Base-by-base conservation (phyloP, 2,888 invertebrate genomes). In the Synergus laeviventris region DNA sequence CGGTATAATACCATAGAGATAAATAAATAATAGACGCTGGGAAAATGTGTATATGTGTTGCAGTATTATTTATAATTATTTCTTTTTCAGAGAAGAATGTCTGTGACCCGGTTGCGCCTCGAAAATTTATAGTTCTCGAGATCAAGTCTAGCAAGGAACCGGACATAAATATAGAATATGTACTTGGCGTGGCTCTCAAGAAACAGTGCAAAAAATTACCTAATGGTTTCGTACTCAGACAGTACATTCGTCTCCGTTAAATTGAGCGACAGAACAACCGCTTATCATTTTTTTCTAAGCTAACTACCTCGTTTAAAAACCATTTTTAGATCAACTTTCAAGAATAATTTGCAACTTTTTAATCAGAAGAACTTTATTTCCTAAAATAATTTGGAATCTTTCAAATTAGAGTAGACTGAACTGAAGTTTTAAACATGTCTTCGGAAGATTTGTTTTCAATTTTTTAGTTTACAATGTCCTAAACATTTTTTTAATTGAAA, bases 71-170 rank as follows among this genome's bases (percentile, higher is more conserved):
- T 70, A 70, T 31, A 49, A 70, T 49, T 14, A n/a, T 39, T 49
- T 70, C 24, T 49, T 42, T 42, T 21, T n/a, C 31, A 11, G n/a
- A 49, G 70, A 49, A 70, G 45, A 49, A n/a, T 54, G 49, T 49
- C 49, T 70, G 70, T n/a, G 49, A 70, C 70, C 45, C 31, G 70
- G 70, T 70, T 70, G 49, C 1, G 45, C 70, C n/a, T 70, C 36
- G 70, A 70, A 70, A 70, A 70, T 70, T 49, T 70, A 70, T 70
- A 70, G 70, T 70, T 70, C 70, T 70, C 45, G 36, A 70, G 70
- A 70, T 70, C 49, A 70, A 54, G 70, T 49, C 70, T 54, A 49
- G 54, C 70, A 49, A 54, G 70, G 70, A 70, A 70, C 70, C 70
- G 36, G 21, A 54, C 70, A 70, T 49, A 70, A 56, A 59, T 73